phyloP scores from a whole-genome alignment of 2,797 vertebrate genomes.

The Danio tinwini region DNA sequence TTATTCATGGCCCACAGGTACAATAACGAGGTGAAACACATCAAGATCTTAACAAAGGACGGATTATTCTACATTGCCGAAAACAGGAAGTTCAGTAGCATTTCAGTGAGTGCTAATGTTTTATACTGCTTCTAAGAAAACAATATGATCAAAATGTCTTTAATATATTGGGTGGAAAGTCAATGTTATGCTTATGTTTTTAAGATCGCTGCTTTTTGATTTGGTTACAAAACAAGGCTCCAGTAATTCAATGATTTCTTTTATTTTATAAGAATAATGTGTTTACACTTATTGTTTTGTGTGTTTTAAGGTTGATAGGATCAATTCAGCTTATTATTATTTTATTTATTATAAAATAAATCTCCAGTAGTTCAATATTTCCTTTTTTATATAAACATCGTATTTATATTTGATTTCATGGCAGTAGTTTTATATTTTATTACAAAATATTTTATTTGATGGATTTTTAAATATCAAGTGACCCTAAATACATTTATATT shows the following conservation, averaged over 20 bases:
- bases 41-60: constrained; percentile 98
- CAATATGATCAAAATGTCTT: constrained; percentile 11
- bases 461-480: too few species aligned
- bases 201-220: not conserved
- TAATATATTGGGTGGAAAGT: constrained; percentile 8
- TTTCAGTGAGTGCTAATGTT: constrained; percentile 87
- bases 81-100: constrained; percentile 97
- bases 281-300: too few species aligned
- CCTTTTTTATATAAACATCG: too few species aligned
- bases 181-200: constrained; percentile 30
- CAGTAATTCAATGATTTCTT: too few species aligned
- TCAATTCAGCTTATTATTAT: not conserved
- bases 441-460: too few species aligned
- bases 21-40: constrained; percentile 99
- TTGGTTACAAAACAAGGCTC: too few species aligned
- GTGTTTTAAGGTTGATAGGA: too few species aligned
- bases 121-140: constrained; percentile 46
- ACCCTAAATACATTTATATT: too few species aligned
- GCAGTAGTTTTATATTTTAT: too few species aligned
- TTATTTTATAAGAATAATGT: too few species aligned
- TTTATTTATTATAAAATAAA: not conserved
- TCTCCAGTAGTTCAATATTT: too few species aligned
- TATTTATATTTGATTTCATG: too few species aligned
- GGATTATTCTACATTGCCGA: constrained; percentile 95
- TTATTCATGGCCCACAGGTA: constrained; percentile 95